These are phyloP conservation scores for Myotis lucifugus DNA, from an alignment of 2,113 vertebrate genomes.

Conservation along the genomic window DNA sequence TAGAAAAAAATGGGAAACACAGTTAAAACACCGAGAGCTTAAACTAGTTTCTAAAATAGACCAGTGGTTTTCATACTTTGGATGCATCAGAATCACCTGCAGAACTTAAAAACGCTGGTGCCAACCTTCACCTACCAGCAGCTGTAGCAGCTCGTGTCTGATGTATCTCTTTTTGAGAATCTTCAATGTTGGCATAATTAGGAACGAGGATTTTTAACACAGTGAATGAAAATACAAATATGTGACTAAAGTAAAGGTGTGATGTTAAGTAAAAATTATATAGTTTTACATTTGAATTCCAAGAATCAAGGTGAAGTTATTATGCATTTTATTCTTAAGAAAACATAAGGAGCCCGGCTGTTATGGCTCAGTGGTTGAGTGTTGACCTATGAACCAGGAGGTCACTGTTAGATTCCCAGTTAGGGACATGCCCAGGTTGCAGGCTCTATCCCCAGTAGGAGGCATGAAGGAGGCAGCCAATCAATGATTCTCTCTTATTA, in stretches of 20 bases:
- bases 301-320: conserved; percentile 18
- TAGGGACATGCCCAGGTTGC: no score
- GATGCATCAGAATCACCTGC: not conserved
- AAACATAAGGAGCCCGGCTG: not conserved
- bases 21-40: not conserved
- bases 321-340: conserved; percentile 3
- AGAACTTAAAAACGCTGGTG: not conserved
- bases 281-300: not conserved
- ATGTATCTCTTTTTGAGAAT: not conserved
- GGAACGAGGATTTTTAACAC: not conserved
- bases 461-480: no score
- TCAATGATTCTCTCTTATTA: no score
- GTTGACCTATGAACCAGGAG: no score
- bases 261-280: not conserved
- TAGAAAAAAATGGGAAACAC: not conserved
- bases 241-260: not conserved
- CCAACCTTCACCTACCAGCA: not conserved
- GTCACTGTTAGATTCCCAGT: no score
- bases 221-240: conserved; percentile 17
- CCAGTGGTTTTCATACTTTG: not conserved
- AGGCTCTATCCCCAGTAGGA: no score
- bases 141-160: not conserved
- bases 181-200: not conserved
- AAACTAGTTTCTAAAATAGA: not conserved
- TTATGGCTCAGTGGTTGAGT: no score